Evolutionary conservation across 1,140 invertebrate species (phyloP).

Genomic region (Cyclargus thomasi): DNA sequence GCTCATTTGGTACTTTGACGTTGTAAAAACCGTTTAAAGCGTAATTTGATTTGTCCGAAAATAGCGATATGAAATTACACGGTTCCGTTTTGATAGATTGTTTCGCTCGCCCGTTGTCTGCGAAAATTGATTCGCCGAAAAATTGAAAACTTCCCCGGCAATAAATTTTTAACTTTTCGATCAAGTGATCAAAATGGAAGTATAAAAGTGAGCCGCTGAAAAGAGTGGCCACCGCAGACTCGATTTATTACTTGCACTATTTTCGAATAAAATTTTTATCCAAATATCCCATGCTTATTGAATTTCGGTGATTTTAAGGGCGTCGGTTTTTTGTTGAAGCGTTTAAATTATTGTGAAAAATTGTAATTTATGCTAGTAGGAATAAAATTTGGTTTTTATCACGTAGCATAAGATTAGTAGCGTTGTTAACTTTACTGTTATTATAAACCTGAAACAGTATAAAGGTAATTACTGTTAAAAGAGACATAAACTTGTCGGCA

Average conservation of each 20-base stretch:
- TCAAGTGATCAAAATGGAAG: constrained; percentile 70
- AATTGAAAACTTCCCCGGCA: constrained; percentile 62
- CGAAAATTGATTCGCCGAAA: constrained; percentile 45
- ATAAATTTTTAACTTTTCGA: constrained; percentile 72
- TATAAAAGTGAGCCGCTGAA: constrained; percentile 60
- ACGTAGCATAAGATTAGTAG: too few relatives aligned
- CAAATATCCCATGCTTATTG: constrained; percentile 45
- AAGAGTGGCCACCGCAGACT: constrained; percentile 62
- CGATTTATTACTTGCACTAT: constrained; percentile 62
- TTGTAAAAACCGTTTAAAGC: constrained; percentile 15
- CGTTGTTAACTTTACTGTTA: too few relatives aligned
- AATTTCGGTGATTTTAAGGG: background rate
- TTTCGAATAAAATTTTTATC: constrained; percentile 51
- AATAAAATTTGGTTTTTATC: too few relatives aligned
- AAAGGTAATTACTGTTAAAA: too few relatives aligned
- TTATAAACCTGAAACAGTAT: too few relatives aligned
- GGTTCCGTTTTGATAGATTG: constrained; percentile 35
- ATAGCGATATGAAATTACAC: constrained; percentile 19
- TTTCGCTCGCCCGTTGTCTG: constrained; percentile 2
- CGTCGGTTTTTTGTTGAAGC: too few relatives aligned
- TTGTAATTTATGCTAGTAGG: too few relatives aligned
- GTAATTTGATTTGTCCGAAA: constrained; percentile 19
- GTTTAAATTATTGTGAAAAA: too few relatives aligned
- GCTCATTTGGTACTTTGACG: constrained; percentile 45
- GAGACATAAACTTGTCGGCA: too few relatives aligned